A percentile compares a stretch with the other conserved stretches of the same genome.
Evolutionary conservation across 2,888 invertebrate species (phyloP).

Genomic region (Eupithecia insigniata): DNA sequence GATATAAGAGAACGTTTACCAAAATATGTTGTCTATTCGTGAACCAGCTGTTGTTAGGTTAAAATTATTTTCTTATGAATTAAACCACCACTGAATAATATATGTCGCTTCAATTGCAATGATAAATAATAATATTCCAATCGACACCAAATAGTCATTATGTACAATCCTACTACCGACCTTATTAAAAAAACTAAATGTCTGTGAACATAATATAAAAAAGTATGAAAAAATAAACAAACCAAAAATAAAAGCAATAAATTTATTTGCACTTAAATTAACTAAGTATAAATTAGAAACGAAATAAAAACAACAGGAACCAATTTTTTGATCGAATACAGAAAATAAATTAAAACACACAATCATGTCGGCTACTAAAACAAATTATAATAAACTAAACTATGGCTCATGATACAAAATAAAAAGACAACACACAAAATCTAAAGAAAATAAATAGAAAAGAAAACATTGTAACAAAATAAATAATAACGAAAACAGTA

Average conservation of each 20-base stretch:
- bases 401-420: slow-evolving; percentile 48
- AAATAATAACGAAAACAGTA: slow-evolving; percentile 78
- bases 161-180: too few relatives aligned
- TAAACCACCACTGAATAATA: neutral
- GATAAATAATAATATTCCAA: neutral
- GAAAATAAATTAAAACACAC: slow-evolving; percentile 56
- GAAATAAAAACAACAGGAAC: slow-evolving; percentile 85
- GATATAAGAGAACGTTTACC: neutral
- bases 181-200: too few relatives aligned
- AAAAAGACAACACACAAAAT: slow-evolving; percentile 64
- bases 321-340: slow-evolving; percentile 61
- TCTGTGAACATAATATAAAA: neutral
- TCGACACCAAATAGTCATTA: neutral
- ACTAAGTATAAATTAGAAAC: slow-evolving; percentile 78
- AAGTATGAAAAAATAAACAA: slow-evolving; percentile 56
- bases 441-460: slow-evolving; percentile 64
- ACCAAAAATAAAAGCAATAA: slow-evolving; percentile 77
- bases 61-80: neutral
- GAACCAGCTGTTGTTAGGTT: neutral
- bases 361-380: slow-evolving; percentile 56
- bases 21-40: neutral
- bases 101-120: neutral
- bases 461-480: slow-evolving; percentile 77
- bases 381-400: slow-evolving; percentile 56
- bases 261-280: slow-evolving; percentile 78